These are phyloP conservation scores for Antennarius striatus DNA, from an alignment of 2,113 vertebrate species.

Conservation along the genomic window DNA sequence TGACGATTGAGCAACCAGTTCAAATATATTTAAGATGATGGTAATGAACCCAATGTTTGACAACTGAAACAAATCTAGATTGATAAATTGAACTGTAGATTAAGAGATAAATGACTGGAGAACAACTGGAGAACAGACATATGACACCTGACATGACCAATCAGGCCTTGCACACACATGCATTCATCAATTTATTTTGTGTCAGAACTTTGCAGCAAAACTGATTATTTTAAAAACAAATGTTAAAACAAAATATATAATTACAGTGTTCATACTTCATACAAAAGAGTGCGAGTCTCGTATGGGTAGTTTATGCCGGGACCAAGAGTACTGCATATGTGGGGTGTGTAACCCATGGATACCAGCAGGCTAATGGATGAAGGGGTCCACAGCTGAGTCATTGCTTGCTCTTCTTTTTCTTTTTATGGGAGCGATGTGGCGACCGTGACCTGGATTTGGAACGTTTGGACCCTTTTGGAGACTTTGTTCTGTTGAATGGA, in stretches of 20 bases:
- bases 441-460: conserved; percentile 80
- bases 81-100: no score
- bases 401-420: conserved; percentile 84
- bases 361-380: conserved; percentile 12
- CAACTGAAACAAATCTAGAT: no score
- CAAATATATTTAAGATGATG: no score
- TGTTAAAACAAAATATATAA: conserved; percentile 73
- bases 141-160: conserved; percentile 17
- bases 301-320: conserved; percentile 37
- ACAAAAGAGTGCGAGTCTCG: conserved; percentile 73
- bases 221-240: conserved; percentile 73
- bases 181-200: conserved; percentile 73
- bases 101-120: no score
- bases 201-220: conserved; percentile 59
- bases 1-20: no score
- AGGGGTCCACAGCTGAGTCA: conserved; percentile 54
- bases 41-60: no score
- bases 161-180: conserved; percentile 9
- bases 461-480: conserved; percentile 79
- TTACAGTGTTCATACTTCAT: conserved; percentile 78
- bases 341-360: conserved; percentile 5
- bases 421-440: conserved; percentile 82
- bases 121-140: neutral
- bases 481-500: conserved; percentile 64
- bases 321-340: conserved; percentile 27